These are phyloP conservation scores for Cyanoliseus patagonus DNA, from an alignment of 2,113 vertebrate species.

Conservation along the genomic window DNA sequence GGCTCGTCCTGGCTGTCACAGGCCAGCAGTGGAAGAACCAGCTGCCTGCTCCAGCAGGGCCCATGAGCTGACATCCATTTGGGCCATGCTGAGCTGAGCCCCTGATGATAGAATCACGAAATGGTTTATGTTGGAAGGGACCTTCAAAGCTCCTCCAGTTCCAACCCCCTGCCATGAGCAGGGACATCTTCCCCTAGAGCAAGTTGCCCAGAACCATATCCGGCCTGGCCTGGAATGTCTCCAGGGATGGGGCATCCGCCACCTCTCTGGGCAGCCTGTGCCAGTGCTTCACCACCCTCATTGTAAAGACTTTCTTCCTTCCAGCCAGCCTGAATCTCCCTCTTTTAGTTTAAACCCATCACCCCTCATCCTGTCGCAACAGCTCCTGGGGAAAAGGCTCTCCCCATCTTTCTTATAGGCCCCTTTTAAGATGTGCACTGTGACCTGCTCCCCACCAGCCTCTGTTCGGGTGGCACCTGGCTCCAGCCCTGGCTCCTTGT, in stretches of 20 bases:
- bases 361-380: neutral
- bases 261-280: neutral
- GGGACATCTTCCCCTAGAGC: neutral
- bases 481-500: neutral
- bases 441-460: neutral
- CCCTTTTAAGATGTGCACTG: neutral
- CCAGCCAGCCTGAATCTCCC: neutral
- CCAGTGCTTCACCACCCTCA: neutral
- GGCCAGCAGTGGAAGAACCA: neutral
- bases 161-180: neutral
- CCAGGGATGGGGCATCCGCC: neutral
- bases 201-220: neutral
- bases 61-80: neutral
- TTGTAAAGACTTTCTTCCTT: neutral
- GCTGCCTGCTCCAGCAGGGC: neutral
- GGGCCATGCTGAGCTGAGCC: neutral
- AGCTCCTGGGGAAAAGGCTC: neutral
- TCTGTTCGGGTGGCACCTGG: neutral
- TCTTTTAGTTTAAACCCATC: neutral
- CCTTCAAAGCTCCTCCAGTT: neutral
- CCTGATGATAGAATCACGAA: neutral
- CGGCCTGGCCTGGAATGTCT: neutral
- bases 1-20: rapidly evolving
- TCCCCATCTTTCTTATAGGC: neutral
- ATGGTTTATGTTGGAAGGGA: neutral